Conservation (phyloP, 2,797 vertebrate genomes). For the Choloepus didactylus region DNA sequence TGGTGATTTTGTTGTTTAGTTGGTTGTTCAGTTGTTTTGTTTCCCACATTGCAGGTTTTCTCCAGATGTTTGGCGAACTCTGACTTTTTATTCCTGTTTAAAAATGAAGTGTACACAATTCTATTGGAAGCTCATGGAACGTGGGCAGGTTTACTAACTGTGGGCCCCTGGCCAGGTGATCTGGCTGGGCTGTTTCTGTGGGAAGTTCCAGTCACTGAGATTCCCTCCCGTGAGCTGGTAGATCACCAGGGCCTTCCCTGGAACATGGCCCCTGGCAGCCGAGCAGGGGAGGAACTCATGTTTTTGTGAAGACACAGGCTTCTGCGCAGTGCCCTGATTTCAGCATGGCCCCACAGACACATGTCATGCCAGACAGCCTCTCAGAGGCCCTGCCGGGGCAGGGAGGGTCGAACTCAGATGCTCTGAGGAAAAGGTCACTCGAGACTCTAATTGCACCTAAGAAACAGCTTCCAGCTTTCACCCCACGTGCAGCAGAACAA, state of each 20-base stretch:
- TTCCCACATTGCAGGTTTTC: too few relatives aligned
- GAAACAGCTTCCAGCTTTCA: too few relatives aligned
- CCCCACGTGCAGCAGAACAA: neutral
- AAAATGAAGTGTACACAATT: neutral
- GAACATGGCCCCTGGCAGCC: neutral
- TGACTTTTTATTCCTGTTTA: too few relatives aligned
- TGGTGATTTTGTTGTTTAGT: too few relatives aligned
- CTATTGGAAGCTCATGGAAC: neutral
- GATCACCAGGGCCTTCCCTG: too few relatives aligned
- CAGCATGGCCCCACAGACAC: too few relatives aligned
- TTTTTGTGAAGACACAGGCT: neutral
- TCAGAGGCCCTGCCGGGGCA: neutral
- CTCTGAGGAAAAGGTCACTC: neutral
- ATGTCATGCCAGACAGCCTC: neutral
- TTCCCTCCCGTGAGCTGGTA: neutral
- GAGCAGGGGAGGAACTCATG: neutral
- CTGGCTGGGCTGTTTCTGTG: neutral
- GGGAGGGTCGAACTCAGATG: neutral
- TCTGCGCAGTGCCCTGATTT: neutral
- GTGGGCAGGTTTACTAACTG: neutral
- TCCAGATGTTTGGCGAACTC: neutral
- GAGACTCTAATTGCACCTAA: neutral
- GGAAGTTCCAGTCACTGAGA: neutral
- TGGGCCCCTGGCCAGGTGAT: neutral
- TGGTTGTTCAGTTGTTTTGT: too few relatives aligned